Evolutionary conservation across 2,113 vertebrate genomes (phyloP).

Genomic region (Symphodus melops): DNA sequence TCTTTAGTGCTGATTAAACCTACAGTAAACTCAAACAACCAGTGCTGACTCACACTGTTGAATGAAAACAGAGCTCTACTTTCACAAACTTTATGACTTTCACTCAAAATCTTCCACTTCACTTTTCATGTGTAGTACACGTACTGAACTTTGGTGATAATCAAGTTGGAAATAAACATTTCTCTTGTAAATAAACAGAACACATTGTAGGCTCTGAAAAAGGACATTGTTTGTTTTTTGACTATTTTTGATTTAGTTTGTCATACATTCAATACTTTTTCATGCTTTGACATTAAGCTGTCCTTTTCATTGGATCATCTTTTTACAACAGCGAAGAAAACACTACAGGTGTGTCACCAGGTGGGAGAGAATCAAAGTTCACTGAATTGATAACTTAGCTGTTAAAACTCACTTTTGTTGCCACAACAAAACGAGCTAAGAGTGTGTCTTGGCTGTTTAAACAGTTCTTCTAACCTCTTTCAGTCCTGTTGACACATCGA

Average conservation of each 20-base stretch:
- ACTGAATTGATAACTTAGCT: not conserved
- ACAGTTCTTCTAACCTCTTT: too few relatives aligned
- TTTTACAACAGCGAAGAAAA: not conserved
- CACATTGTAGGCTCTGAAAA: too few relatives aligned
- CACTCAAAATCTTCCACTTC: not conserved
- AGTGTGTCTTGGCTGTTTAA: too few relatives aligned
- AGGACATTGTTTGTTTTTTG: too few relatives aligned
- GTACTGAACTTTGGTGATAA: too few relatives aligned
- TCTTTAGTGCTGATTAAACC: too few relatives aligned
- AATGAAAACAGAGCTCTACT: not conserved
- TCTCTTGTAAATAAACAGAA: too few relatives aligned
- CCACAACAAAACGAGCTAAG: not conserved
- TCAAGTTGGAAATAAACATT: too few relatives aligned
- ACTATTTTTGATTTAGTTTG: not conserved
- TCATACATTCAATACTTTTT: not conserved
- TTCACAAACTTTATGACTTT: not conserved
- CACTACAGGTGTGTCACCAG: not conserved
- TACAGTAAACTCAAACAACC: not conserved
- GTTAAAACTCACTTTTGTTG: not conserved
- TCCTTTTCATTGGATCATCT: not conserved
- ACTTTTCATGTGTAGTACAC: not conserved
- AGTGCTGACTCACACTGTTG: not conserved
- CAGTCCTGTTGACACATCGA: too few relatives aligned
- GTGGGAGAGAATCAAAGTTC: not conserved
- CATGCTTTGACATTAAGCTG: not conserved